A percentile compares a stretch with the other conserved stretches of the same genome.
phyloP scores from a whole-genome alignment of 2,113 vertebrate genomes.

The Sialia sialis region DNA sequence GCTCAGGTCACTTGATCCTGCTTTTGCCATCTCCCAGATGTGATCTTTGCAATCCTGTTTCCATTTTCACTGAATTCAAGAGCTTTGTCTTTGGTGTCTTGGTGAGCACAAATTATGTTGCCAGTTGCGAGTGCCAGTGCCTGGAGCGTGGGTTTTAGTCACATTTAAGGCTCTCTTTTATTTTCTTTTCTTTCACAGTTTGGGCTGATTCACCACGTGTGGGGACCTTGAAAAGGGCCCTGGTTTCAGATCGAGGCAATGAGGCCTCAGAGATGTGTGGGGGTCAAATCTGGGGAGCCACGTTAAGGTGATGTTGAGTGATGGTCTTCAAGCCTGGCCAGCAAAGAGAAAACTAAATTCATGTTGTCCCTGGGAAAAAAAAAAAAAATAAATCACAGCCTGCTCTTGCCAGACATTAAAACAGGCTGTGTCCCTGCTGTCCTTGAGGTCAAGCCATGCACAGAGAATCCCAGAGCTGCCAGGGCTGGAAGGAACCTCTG shows the following conservation, averaged over 20 bases:
- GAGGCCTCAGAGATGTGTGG: background rate
- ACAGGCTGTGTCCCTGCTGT: too few species aligned
- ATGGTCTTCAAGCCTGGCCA: background rate
- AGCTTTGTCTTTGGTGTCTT: background rate
- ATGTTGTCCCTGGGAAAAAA: background rate
- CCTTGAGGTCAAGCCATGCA: background rate
- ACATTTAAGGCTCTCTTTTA: background rate
- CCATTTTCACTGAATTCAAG: background rate
- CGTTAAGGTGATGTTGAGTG: accelerated
- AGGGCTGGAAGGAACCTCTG: background rate
- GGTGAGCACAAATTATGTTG: background rate
- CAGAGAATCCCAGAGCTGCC: background rate
- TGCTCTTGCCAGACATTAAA: background rate
- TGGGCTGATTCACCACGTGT: background rate
- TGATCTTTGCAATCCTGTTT: accelerated
- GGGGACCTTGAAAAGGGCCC: accelerated
- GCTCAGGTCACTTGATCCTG: background rate
- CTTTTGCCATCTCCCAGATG: background rate
- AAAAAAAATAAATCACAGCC: background rate
- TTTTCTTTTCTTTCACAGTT: background rate
- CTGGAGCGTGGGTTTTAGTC: background rate
- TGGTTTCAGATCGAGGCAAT: accelerated
- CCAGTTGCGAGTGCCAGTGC: background rate
- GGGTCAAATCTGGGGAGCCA: background rate
- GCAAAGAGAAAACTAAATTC: background rate